Evolutionary conservation across 2,888 invertebrate genomes (phyloP).

Genomic region (Alitta virens): DNA sequence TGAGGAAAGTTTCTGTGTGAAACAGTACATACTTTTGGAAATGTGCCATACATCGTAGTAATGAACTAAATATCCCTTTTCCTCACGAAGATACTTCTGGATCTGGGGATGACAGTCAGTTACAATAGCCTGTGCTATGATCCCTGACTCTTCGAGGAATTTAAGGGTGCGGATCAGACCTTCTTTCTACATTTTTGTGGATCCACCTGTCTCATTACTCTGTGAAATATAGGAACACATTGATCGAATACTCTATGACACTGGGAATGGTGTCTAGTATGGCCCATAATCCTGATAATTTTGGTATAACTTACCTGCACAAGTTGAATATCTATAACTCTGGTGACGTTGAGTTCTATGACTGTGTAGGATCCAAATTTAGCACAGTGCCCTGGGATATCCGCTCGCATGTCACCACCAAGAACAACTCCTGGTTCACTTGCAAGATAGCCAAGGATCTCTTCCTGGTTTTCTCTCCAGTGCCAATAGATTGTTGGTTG

Average conservation of each 20-base stretch:
- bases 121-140: not conserved
- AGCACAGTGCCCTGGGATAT: conserved; percentile 1
- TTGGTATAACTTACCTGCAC: not conserved
- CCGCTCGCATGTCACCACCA: not conserved
- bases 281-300: not conserved
- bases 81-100: not conserved
- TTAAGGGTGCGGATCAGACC: not conserved
- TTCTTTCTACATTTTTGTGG: not conserved
- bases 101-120: not conserved
- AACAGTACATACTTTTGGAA: not conserved
- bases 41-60: not conserved
- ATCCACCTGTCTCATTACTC: not conserved
- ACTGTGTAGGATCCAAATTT: not conserved
- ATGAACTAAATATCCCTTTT: not conserved
- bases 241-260: too few species aligned
- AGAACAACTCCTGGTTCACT: not conserved
- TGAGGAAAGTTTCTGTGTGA: not conserved
- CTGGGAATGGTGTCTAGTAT: not conserved
- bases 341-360: not conserved
- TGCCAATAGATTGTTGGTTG: not conserved
- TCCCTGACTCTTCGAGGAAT: not conserved
- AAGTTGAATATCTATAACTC: not conserved
- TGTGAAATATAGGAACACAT: not conserved
- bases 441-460: not conserved
- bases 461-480: not conserved